A percentile compares a stretch with the other conserved stretches of the same genome.
phyloP scores from a whole-genome alignment of 2,888 invertebrate genomes.

The Hanleya hanleyi region DNA sequence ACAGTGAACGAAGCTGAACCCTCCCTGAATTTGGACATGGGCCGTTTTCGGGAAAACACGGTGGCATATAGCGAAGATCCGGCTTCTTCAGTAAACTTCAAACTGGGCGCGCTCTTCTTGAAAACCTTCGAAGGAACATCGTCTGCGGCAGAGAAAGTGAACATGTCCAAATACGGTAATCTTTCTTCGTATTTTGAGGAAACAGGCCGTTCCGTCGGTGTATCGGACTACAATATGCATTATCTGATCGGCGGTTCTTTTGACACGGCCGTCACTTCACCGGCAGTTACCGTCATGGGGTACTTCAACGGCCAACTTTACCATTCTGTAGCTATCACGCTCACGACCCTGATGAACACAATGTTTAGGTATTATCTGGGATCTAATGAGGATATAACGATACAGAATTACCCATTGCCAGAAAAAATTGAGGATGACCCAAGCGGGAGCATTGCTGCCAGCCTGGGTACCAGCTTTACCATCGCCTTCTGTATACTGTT shows the following conservation, averaged over 20 bases:
- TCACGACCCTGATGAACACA: conserved; percentile 74
- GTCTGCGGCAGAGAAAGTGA: neutral
- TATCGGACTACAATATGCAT: conserved; percentile 68
- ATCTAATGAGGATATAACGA: conserved; percentile 1
- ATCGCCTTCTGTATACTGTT: conserved; percentile 57
- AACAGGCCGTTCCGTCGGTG: conserved; percentile 52
- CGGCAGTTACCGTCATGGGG: conserved; percentile 69
- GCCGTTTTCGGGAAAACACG: conserved; percentile 50
- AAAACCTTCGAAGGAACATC: neutral
- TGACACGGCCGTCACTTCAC: conserved; percentile 20
- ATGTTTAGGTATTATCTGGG: conserved; percentile 39
- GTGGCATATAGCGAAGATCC: conserved; percentile 28
- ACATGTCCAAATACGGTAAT: neutral
- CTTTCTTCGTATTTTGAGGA: conserved; percentile 20
- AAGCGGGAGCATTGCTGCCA: neutral
- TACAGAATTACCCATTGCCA: conserved; percentile 48
- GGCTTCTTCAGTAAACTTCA: neutral
- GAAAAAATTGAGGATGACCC: conserved; percentile 19
- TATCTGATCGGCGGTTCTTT: conserved; percentile 67
- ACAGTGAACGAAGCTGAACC: conserved; percentile 72
- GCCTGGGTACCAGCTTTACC: conserved; percentile 46
- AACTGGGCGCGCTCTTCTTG: neutral
- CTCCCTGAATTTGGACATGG: conserved; percentile 77
- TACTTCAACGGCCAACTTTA: conserved; percentile 88
- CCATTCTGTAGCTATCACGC: conserved; percentile 82